phyloP scores from a whole-genome alignment of 2,888 invertebrate genomes.

The Leucoptera coffeella region DNA sequence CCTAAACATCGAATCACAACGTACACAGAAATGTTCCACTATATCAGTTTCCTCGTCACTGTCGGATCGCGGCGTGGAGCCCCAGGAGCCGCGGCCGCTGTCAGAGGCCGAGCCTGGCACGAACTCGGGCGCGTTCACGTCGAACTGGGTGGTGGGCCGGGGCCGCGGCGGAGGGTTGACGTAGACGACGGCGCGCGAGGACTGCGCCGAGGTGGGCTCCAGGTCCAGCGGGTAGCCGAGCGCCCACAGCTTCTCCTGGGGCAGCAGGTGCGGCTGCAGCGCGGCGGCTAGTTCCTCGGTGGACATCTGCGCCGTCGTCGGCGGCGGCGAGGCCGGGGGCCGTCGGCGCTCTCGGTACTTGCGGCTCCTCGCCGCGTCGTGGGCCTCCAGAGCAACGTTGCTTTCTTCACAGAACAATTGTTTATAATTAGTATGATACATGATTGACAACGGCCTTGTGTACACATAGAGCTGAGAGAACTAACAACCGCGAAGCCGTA shows the following conservation, averaged over 20 bases:
- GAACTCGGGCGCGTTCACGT: constrained; percentile 64
- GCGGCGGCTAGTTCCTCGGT: constrained; percentile 51
- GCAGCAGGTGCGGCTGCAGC: constrained; percentile 57
- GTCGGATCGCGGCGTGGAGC: constrained; percentile 49
- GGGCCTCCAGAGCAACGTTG: no score
- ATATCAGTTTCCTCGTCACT: constrained; percentile 51
- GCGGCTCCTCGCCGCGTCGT: no score
- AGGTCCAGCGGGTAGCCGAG: constrained; percentile 70
- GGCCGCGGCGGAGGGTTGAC: constrained; percentile 48
- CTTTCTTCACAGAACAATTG: no score
- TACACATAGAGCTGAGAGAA: constrained; percentile 50
- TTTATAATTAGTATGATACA: no score
- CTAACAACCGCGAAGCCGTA: no score
- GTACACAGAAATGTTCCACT: constrained; percentile 60
- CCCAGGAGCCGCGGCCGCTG: constrained; percentile 49
- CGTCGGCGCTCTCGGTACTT: constrained; percentile 31
- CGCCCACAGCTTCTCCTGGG: constrained; percentile 54
- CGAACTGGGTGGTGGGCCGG: constrained; percentile 37
- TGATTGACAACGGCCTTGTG: no score
- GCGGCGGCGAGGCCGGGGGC: constrained; percentile 39
- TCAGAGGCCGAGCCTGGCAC: constrained; percentile 53
- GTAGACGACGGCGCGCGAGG: constrained; percentile 59
- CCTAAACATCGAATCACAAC: constrained; percentile 68
- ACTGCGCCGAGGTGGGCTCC: constrained; percentile 46
- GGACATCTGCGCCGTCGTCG: constrained; percentile 43